Evolutionary conservation across 2,888 invertebrate species (phyloP).

Genomic region (Macrophya alboannulata): DNA sequence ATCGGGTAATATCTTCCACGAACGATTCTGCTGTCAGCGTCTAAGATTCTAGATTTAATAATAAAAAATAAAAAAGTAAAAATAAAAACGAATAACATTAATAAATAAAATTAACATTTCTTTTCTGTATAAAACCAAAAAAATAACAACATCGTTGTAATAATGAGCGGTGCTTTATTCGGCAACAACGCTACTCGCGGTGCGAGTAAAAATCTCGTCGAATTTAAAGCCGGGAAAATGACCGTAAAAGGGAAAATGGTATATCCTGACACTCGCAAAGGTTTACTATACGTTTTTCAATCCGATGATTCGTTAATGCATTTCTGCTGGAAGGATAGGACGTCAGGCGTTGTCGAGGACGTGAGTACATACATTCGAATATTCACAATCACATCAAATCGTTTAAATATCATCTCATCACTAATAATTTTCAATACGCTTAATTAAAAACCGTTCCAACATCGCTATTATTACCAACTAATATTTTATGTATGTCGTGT

Average conservation of each 20-base stretch:
- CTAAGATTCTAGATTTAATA: not conserved
- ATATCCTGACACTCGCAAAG: conserved; percentile 96
- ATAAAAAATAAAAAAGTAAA: not conserved
- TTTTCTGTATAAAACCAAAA: not conserved
- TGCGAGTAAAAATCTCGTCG: conserved; percentile 94
- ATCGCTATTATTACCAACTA: not conserved
- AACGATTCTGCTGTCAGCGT: not conserved
- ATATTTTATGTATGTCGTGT: too few relatives aligned
- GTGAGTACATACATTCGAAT: conserved; percentile 78
- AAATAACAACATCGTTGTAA: not conserved
- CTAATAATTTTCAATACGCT: not conserved
- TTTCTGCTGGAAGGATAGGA: conserved; percentile 99
- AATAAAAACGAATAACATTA: too few relatives aligned
- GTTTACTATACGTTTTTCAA: conserved; percentile 96
- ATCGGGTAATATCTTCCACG: conserved; percentile 28
- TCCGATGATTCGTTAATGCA: conserved; percentile 99
- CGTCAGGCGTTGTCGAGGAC: conserved; percentile 96
- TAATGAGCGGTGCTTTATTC: conserved; percentile 85
- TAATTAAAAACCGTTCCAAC: not conserved
- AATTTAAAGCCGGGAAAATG: conserved; percentile 98
- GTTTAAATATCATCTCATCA: not conserved
- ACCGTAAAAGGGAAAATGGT: conserved; percentile 96
- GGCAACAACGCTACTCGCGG: conserved; percentile 89
- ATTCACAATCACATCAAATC: conserved; percentile 7
- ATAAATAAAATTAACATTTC: not conserved